Conservation (phyloP, 2,113 vertebrate species). For the Entelurus aequoreus region DNA sequence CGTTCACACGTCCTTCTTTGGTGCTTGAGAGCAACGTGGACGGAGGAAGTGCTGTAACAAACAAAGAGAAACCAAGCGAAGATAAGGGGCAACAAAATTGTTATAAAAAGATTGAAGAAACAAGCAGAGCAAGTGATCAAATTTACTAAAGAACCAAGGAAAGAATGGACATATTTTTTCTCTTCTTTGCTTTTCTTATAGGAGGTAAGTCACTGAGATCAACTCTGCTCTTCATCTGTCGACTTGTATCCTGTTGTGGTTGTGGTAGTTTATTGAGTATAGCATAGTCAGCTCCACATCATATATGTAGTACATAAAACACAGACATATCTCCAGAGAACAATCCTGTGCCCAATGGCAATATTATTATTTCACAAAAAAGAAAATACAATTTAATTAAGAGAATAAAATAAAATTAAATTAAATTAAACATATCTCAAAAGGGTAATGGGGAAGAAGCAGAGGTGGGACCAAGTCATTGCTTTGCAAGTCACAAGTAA, state of each 20-base stretch:
- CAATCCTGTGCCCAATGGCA: neutral
- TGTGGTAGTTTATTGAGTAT: too few species aligned
- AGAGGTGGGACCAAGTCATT: too few species aligned
- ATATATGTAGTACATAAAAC: too few species aligned
- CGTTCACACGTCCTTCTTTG: neutral
- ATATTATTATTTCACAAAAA: neutral
- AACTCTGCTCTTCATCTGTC: neutral
- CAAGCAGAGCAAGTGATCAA: neutral
- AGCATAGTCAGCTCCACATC: too few species aligned
- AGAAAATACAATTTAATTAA: too few species aligned
- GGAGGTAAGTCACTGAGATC: constrained; percentile 30
- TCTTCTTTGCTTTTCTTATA: constrained; percentile 20
- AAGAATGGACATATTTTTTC: constrained; percentile 6
- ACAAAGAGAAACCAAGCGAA: constrained; percentile 32
- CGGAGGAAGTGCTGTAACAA: constrained; percentile 17
- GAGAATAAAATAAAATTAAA: too few species aligned
- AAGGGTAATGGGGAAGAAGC: too few species aligned
- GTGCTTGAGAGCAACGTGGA: neutral
- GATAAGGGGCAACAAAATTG: neutral
- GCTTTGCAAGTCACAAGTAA: too few species aligned
- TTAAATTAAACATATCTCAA: too few species aligned
- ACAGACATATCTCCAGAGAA: too few species aligned
- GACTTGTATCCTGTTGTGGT: neutral
- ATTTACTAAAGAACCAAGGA: neutral
- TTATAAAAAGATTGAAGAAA: neutral